Base-by-base conservation (phyloP, 2,113 vertebrate genomes). In the Eolophus roseicapilla region DNA sequence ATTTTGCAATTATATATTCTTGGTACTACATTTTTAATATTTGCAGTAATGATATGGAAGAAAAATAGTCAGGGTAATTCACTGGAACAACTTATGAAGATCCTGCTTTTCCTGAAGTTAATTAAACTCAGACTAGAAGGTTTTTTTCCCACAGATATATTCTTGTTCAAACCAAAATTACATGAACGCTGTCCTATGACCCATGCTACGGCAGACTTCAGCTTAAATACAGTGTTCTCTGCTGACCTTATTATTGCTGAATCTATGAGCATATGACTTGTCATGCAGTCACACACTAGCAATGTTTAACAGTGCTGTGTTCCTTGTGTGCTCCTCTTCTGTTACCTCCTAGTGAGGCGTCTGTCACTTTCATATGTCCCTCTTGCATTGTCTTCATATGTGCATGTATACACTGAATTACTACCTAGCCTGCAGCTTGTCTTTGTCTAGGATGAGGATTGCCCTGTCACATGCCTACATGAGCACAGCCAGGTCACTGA, bases 11-110 rank as follows among this genome's bases (percentile, higher is more conserved):
- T 2, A 75, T 71, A 43, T 63, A 59, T 92, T 82, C 60, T 47
- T 93, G 14, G 9, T 91, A 65, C n/a, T 89, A 43, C 29, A 47
- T 64, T 84, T 88, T 92, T 37, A 73, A 57, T 37, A 73, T 64
- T 84, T 91, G 46, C 65, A 86, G 81, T 88, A 92, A 91, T 60
- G 64, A 92, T 60, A 60, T 89, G 47, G 24, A 91, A 91, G 86
- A 86, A 89, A 92, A 78, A 39, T 33, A 79, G 86, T 43, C 12
- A 41, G 37, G 21, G 17, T 78, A 91, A 89, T 60, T 93, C 69
- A 91, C 24, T 71, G 47, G 44, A 92, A 82, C 8, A 86, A 68
- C 39, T 71, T 75, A 81, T 0, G 16, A 64, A 84, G 47, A 89
- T 33, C 27, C 76, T 47, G 23, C 18, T 92, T 89, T 92, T 52